Evolutionary conservation across 2,113 vertebrate genomes (phyloP), one percentile per base, ranked within the genome.

Genomic region (Stegostoma tigrinum): DNA sequence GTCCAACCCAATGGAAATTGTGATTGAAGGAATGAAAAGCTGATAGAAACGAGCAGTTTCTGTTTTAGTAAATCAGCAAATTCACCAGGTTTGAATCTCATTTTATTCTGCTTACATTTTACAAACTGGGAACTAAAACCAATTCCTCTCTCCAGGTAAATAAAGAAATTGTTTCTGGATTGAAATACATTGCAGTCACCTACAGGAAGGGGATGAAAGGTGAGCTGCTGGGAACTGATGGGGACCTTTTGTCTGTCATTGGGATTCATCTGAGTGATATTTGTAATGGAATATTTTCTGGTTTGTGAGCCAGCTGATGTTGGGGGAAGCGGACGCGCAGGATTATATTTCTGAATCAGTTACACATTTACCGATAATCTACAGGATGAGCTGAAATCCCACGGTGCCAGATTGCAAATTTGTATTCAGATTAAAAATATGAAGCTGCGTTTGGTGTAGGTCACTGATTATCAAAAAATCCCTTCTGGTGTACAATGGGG

Each of bases 181-280:
- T 94, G 38, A 61, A 68, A 4, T 94, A 94, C 21, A 21, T 94
- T 0, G 55, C 30, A 8, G 1, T 0, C 48, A 94, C 91, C 67
- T 68, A 7, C 91, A 61, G 91, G 55, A 55, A 55, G 91, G 91
- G 91, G 42, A 38, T 94, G 42, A 94, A 61, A 94, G 91, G 91
- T 94, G 7, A 61, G 30, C 15, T 0, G 38, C 3, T 38, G 34
- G 2, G 2, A 38, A 42, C 19, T 4, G n/a, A 0, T 3, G 34
- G 2, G 30, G 10, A 38, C 3, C 8, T 80, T 80, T 42, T 2
- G 0, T 15, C 5, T 80, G n/a, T 80, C 4, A 80, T 15, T 38
- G 78, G 14, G n/a, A 17, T 80, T 38, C 2, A 12, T 14, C 2
- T 70, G 68, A 27, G 68, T 27, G 27, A 72, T 72, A 0, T 72